These are phyloP conservation scores for Melanotaenia maccullochi DNA, from an alignment of 2,797 vertebrate genomes.

Conservation along the genomic window DNA sequence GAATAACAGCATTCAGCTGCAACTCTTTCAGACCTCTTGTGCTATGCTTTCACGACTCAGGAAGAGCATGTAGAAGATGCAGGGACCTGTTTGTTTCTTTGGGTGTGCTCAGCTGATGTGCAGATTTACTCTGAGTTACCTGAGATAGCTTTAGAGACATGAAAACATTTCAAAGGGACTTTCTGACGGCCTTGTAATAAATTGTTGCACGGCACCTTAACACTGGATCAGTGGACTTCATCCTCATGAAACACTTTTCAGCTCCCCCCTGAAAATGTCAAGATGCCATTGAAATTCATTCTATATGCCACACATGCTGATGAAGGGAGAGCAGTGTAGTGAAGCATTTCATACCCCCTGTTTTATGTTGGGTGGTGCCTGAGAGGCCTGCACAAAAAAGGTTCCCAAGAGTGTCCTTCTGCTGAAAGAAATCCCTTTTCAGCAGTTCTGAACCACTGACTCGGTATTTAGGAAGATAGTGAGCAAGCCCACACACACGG, in stretches of 20 bases:
- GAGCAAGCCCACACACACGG: constrained; percentile 40
- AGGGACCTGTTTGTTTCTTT: constrained; percentile 1
- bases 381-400: constrained; percentile 50
- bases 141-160: constrained; percentile 33
- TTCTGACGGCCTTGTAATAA: constrained; percentile 54
- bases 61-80: neutral
- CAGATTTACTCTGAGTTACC: constrained; percentile 19
- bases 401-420: constrained; percentile 71
- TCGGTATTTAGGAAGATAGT: constrained; percentile 58
- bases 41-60: neutral
- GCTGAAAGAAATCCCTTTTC: constrained; percentile 66
- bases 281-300: constrained; percentile 71
- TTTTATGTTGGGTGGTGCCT: constrained; percentile 64
- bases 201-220: constrained; percentile 50
- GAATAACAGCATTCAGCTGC: neutral
- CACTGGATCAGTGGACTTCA: constrained; percentile 56
- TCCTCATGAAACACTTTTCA: constrained; percentile 59
- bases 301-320: constrained; percentile 73
- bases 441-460: constrained; percentile 72
- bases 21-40: neutral
- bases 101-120: constrained; percentile 7
- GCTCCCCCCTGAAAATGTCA: constrained; percentile 68
- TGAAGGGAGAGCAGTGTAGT: constrained; percentile 59
- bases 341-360: constrained; percentile 60
- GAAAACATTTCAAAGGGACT: constrained; percentile 47